A percentile compares a stretch with the other conserved stretches of the same genome.
These are phyloP conservation scores for Dicyrtomina minuta DNA, from an alignment of 2,888 invertebrate genomes.

Conservation along the genomic window DNA sequence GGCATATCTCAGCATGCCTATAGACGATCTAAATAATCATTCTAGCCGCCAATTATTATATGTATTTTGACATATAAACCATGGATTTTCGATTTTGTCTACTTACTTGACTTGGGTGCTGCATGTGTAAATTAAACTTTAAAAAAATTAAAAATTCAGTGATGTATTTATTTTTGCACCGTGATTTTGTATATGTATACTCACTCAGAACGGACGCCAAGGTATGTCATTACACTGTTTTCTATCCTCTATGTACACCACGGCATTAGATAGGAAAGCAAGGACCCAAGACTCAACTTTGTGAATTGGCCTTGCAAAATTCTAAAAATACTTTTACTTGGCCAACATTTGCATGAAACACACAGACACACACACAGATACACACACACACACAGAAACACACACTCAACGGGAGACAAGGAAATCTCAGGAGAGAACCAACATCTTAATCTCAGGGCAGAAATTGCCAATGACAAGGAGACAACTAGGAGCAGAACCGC, in stretches of 20 bases:
- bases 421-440: slow-evolving; percentile 7
- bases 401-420: not conserved
- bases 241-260: too few species aligned
- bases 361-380: not conserved
- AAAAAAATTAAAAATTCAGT: too few species aligned
- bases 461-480: not conserved
- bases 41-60: too few species aligned
- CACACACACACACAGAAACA: not conserved
- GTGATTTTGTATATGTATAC: too few species aligned
- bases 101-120: too few species aligned
- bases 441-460: not conserved
- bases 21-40: too few species aligned
- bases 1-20: too few species aligned
- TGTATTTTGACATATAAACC: too few species aligned
- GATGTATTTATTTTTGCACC: too few species aligned
- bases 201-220: too few species aligned
- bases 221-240: too few species aligned
- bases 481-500: slow-evolving; percentile 1
- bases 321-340: slow-evolving; percentile 38
- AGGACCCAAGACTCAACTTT: slow-evolving; percentile 20
- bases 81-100: too few species aligned
- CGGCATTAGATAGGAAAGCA: not conserved
- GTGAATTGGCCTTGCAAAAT: slow-evolving; percentile 41
- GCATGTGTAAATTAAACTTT: not conserved
- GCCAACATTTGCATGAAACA: slow-evolving; percentile 37